phyloP scores from a whole-genome alignment of 2,888 invertebrate species.

The Pristionchus maxplancki region DNA sequence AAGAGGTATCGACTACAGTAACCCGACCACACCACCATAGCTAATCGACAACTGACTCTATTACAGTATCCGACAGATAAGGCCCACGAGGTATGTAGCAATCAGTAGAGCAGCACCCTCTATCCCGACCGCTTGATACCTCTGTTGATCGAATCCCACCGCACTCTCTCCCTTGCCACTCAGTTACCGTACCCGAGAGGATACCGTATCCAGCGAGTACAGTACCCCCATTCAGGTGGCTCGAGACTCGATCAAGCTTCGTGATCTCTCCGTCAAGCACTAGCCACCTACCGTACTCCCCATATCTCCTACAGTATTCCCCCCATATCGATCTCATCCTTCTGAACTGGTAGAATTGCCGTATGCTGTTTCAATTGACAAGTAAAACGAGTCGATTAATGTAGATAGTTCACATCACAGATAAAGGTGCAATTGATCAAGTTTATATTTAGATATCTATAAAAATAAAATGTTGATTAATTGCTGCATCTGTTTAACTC shows the following conservation, averaged over 20 bases:
- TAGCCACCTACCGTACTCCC: slow-evolving; percentile 24
- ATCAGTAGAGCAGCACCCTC: background rate
- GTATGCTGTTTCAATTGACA: slow-evolving; percentile 17
- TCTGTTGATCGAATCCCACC: background rate
- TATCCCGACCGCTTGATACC: slow-evolving; percentile 1
- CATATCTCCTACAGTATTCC: slow-evolving; percentile 9
- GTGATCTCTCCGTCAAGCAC: slow-evolving; percentile 45
- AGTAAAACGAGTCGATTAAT: slow-evolving; percentile 18
- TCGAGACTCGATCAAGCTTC: slow-evolving; percentile 40
- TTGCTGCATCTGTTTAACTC: background rate
- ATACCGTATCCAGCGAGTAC: background rate
- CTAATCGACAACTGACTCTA: slow-evolving; percentile 1
- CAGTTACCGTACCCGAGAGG: background rate
- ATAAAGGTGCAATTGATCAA: background rate
- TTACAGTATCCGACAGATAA: slow-evolving; percentile 27
- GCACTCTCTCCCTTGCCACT: slow-evolving; percentile 7
- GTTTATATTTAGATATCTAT: background rate
- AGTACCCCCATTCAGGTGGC: slow-evolving; percentile 12
- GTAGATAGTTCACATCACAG: background rate
- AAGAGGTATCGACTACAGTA: slow-evolving; percentile 42
- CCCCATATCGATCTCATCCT: slow-evolving; percentile 28
- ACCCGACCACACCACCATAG: background rate
- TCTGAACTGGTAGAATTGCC: background rate
- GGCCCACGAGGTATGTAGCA: slow-evolving; percentile 6
- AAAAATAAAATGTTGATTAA: too few species aligned